Conservation (phyloP, 2,888 invertebrate genomes). For the Imbricaverruca yamaguchii region DNA sequence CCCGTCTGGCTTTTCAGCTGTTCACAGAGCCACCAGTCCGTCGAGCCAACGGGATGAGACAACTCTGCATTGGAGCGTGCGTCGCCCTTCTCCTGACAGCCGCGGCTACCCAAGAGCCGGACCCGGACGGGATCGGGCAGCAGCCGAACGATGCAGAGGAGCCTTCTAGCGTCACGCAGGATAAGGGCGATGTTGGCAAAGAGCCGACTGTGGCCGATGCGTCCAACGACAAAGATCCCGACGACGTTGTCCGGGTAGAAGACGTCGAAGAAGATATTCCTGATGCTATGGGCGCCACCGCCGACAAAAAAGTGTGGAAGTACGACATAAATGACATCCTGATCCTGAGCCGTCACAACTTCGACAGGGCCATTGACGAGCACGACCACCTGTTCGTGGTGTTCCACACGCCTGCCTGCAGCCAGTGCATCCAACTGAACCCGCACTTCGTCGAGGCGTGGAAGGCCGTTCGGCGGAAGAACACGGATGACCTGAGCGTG, state of each 20-base stretch:
- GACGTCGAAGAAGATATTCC: background rate
- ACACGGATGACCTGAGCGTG: too few species aligned
- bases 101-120: background rate
- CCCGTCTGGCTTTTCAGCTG: background rate
- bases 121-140: too few species aligned
- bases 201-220: too few species aligned
- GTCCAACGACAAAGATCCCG: too few species aligned
- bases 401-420: slow-evolving; percentile 3
- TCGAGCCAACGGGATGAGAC: background rate
- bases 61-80: background rate
- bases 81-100: background rate
- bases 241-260: background rate
- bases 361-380: slow-evolving; percentile 8
- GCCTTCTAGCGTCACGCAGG: background rate
- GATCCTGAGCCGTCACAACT: background rate
- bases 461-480: background rate
- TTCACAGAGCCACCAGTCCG: background rate
- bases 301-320: background rate
- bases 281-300: background rate
- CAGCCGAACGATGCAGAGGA: background rate
- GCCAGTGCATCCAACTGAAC: background rate
- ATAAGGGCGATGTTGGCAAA: too few species aligned
- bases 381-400: background rate
- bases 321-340: slow-evolving; percentile 20
- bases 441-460: slow-evolving; percentile 9